Base-by-base conservation (phyloP, 2,113 vertebrate species). In the Plecotus auritus region DNA sequence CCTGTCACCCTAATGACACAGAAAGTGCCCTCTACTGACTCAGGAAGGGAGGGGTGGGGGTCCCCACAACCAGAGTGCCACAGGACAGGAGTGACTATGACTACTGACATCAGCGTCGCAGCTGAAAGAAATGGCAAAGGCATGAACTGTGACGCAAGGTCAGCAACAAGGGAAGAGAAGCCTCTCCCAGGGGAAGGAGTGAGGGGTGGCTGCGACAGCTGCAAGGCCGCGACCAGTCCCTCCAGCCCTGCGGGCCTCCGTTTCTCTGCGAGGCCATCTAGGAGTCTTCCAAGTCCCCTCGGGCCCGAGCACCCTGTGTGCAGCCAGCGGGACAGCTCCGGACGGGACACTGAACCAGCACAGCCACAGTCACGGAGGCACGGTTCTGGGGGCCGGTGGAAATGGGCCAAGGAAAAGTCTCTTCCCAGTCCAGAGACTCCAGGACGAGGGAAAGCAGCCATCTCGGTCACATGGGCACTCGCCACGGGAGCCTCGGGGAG, bases 391-490 rank as follows among this genome's bases (percentile, higher is more conserved):
- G 45, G 66, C 26, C 4, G 2, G 28, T 49, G 54, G 73, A 89
- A 66, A 78, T 0, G 0, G 9, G 69, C 51, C 54, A 93, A 86
- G 74, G 54, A 93, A 97, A 91, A 91, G 90, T 95, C 74, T 83
- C 84, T 89, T 40, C 35, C 28, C 35, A 86, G 20, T 20, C 37
- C 80, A 35, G 67, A 87, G 83, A 61, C 4, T 32, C 51, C 54
- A 88, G 92, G 7, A 30, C 4, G 0, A 35, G 59, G 37, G 69
- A 91, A 45, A 2, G 20, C 49, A 66, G 32, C 51, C 73, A 67
- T 49, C n/a, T 14, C 56, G 35, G 37, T 69, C 64, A 84, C 81
- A 17, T 17, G 42, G 5, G 11, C 69, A 83, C 69, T 94, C 49
- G 59, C 64, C 16, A 16, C 69, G 32, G 28, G 45, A 18, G 23